Evolutionary conservation across 2,888 invertebrate genomes (phyloP).

Genomic region (Hydraecia micacea): DNA sequence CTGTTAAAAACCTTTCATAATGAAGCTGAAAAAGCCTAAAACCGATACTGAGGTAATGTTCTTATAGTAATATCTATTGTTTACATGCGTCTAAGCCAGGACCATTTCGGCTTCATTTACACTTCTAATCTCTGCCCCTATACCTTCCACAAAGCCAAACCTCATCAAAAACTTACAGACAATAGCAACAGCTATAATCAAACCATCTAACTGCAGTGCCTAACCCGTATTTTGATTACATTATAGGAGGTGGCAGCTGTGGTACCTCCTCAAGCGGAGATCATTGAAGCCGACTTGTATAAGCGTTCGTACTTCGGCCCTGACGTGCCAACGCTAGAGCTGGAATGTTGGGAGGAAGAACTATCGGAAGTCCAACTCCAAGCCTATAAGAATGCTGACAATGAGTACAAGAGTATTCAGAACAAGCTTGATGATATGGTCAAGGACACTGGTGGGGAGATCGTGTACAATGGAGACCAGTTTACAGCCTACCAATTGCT

Average conservation of each 20-base stretch:
- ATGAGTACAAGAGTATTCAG: conserved; percentile 92
- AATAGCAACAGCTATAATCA: not conserved
- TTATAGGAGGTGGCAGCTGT: conserved; percentile 72
- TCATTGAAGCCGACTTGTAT: conserved; percentile 87
- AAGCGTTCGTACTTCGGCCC: conserved; percentile 88
- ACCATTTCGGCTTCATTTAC: conserved; percentile 7
- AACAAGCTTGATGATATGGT: conserved; percentile 91
- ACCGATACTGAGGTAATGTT: conserved; percentile 77
- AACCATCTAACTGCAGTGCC: too few relatives aligned
- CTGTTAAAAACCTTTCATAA: conserved; percentile 48
- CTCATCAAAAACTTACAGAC: not conserved
- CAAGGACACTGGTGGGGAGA: conserved; percentile 91
- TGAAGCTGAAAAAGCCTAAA: conserved; percentile 85
- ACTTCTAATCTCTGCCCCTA: not conserved
- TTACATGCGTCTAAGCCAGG: conserved; percentile 39
- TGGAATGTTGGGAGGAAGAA: conserved; percentile 94
- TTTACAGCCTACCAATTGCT: conserved; percentile 92
- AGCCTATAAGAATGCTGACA: conserved; percentile 91
- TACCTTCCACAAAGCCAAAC: not conserved
- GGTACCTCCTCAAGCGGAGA: conserved; percentile 82
- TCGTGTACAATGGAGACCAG: conserved; percentile 92
- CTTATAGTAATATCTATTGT: conserved; percentile 30
- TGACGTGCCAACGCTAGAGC: conserved; percentile 90
- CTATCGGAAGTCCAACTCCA: conserved; percentile 92
- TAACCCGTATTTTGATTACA: not conserved